Conservation (phyloP, 2,113 vertebrate genomes). For the Rhea americana region DNA sequence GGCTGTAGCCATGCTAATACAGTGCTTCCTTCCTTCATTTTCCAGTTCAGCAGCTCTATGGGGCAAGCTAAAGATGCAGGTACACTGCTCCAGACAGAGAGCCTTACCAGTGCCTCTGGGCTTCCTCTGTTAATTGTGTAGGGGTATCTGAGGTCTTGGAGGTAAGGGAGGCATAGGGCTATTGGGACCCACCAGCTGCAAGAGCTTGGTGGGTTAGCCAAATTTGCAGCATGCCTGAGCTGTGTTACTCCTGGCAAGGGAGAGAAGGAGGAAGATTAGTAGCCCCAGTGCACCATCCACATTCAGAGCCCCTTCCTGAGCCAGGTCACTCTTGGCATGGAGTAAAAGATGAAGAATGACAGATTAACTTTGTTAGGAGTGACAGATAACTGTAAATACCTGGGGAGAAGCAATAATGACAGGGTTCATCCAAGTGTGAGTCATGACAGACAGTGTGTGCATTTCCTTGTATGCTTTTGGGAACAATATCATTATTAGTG, state of each 20-base stretch:
- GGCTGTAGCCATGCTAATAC: neutral
- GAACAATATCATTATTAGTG: neutral
- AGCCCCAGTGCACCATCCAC: neutral
- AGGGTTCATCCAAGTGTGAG: neutral
- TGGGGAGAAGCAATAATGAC: neutral
- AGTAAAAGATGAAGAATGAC: neutral
- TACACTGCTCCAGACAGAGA: neutral
- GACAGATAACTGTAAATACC: neutral
- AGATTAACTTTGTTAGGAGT: neutral
- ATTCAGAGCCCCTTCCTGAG: neutral
- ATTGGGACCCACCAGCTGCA: accelerated
- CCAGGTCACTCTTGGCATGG: neutral
- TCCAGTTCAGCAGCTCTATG: neutral
- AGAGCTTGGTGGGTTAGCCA: neutral
- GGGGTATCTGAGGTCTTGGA: neutral
- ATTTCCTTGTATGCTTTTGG: neutral
- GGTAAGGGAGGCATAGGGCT: neutral
- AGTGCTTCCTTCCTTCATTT: neutral
- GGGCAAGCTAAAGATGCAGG: neutral
- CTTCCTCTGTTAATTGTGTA: neutral
- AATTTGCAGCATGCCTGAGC: accelerated
- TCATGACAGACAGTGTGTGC: neutral
- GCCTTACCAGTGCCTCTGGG: neutral
- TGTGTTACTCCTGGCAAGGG: neutral
- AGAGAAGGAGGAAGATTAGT: neutral